A percentile compares a stretch with the other conserved stretches of the same genome.
These are phyloP conservation scores for Orthosia gracilis DNA, from an alignment of 2,888 invertebrate species.

Conservation along the genomic window DNA sequence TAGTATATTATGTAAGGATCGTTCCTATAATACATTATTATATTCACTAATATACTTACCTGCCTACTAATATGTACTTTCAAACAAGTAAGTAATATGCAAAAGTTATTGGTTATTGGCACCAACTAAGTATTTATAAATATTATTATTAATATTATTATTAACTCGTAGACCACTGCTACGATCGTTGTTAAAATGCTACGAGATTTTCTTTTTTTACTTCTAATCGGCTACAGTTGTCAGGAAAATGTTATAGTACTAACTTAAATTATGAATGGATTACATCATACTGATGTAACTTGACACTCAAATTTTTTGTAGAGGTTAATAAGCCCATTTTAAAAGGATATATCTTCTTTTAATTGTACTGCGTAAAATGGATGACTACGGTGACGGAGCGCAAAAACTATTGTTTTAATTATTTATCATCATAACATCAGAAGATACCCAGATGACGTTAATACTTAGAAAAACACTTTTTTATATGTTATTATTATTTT, in stretches of 20 bases:
- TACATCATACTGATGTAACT: slow-evolving; percentile 9
- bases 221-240: background rate
- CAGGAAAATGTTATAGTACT: background rate
- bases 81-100: background rate
- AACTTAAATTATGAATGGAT: background rate
- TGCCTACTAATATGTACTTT: background rate
- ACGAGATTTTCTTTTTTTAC: background rate
- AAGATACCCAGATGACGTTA: slow-evolving; percentile 8
- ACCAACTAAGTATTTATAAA: background rate
- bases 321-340: slow-evolving; percentile 18
- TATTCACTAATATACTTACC: background rate
- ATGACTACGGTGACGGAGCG: background rate
- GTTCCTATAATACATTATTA: background rate
- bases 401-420: slow-evolving; percentile 17
- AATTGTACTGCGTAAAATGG: too few relatives aligned
- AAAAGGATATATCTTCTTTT: background rate
- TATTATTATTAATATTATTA: too few relatives aligned
- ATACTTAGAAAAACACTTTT: background rate
- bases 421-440: slow-evolving; percentile 4
- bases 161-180: slow-evolving; percentile 15
- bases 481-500: too few relatives aligned
- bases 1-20: too few relatives aligned
- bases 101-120: background rate
- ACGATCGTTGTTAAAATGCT: background rate
- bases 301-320: background rate